Percentiles rank a stretch among this genome's conserved stretches.
These are phyloP conservation scores for Protonemura montana DNA, from an alignment of 2,888 invertebrate genomes.

Conservation along the genomic window DNA sequence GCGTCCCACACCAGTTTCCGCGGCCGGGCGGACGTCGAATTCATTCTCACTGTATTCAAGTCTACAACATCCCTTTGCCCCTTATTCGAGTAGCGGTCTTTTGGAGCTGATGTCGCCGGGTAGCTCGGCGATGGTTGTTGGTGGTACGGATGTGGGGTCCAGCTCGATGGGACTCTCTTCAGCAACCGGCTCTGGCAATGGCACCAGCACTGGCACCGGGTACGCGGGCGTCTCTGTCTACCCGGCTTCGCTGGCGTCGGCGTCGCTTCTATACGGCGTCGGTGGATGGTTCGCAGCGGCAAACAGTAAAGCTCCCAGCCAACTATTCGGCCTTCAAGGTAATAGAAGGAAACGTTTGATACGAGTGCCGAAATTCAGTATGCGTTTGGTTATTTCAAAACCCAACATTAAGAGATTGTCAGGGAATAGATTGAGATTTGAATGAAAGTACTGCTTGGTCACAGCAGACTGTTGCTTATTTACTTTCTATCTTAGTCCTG, in stretches of 20 bases:
- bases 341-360: slow-evolving; percentile 47
- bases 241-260: slow-evolving; percentile 33
- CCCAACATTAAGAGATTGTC: too few species aligned
- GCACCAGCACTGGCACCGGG: not conserved
- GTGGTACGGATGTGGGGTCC: slow-evolving; percentile 13
- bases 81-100: slow-evolving; percentile 26
- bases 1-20: slow-evolving; percentile 39
- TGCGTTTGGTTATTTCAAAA: too few species aligned
- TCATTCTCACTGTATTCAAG: slow-evolving; percentile 29
- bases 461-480: too few species aligned
- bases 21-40: slow-evolving; percentile 26
- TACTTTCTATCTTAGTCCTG: too few species aligned
- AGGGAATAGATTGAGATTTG: too few species aligned
- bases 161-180: not conserved
- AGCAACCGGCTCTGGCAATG: not conserved
- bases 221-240: slow-evolving; percentile 39
- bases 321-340: slow-evolving; percentile 72
- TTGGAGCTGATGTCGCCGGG: slow-evolving; percentile 42
- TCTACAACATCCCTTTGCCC: not conserved
- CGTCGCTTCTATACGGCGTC: slow-evolving; percentile 53
- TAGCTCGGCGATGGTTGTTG: slow-evolving; percentile 22
- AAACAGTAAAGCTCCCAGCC: slow-evolving; percentile 57
- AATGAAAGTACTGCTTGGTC: too few species aligned
- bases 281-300: slow-evolving; percentile 55
- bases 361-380: too few species aligned